Base-by-base conservation (phyloP, 1,140 invertebrate genomes). In the Ooceraea biroi region DNA sequence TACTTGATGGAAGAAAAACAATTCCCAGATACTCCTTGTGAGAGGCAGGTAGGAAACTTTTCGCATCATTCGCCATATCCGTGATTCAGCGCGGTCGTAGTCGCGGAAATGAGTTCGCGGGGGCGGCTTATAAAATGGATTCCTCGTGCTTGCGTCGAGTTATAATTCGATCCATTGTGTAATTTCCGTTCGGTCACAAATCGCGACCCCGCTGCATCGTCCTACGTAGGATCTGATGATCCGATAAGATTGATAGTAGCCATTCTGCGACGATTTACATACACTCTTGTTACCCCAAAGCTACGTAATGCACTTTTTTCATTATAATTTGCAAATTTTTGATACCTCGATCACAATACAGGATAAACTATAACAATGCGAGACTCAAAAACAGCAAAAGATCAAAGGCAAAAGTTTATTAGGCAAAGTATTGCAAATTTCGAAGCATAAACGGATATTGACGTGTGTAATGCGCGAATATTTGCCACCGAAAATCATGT, bases 41-140 rank as follows among this genome's bases (percentile, higher is more conserved):
- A 72, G 66, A 58, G 50, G 48, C 63, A 36, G 36, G 22, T 82
- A 46, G 60, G 57, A 83, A 87, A 52, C 48, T 83, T 83, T 65
- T 74, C 69, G 63, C 48, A 82, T 86, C 85, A 63, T 83, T 87
- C 71, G 80, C 76, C 74, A 66, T 69, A 48, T 41, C 19, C 46
- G 44, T 86, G 50, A 82, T 86, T 46, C 61, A 46, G 25, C 36
- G 41, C 17, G n/a, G 63, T 83, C 58, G 48, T 60, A 52, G 36
- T 1, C 65, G 58, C 90, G 91, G 91, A 92, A 92, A 92, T 92
- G 91, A 92, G 90, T 88, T 88, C 87, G 87, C 77, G 84, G 65
- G 82, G 88, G 88, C 86, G 85, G 84, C 87, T 92, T 91, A 90
- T 90, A 84, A 89, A 88, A 66, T 72, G 84, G 88, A 92, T 92